These are phyloP conservation scores for Chloroceryle amazona DNA, from an alignment of 2,797 vertebrate genomes.

Conservation along the genomic window DNA sequence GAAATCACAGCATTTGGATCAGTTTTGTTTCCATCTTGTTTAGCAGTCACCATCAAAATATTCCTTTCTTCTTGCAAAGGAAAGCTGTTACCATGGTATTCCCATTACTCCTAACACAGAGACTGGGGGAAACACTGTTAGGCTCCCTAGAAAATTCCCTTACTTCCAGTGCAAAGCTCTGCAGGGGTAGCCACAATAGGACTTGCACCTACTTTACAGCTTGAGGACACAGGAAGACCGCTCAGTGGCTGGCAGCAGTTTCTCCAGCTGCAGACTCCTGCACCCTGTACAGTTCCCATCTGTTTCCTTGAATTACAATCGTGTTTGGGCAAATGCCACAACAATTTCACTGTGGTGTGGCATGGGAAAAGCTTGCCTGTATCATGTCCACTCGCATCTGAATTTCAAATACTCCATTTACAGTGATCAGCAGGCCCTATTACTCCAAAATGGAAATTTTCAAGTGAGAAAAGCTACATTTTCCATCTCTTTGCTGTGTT, in stretches of 20 bases:
- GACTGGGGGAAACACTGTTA: not conserved
- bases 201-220: not conserved
- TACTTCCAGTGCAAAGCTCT: not conserved
- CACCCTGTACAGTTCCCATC: not conserved
- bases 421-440: not conserved
- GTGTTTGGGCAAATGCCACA: not conserved
- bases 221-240: not conserved
- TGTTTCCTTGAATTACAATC: not conserved
- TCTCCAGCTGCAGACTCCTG: not conserved
- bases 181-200: not conserved
- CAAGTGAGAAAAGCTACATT: not conserved
- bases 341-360: not conserved
- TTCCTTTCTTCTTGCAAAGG: not conserved
- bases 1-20: not conserved
- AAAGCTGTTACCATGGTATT: constrained; percentile 54
- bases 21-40: constrained; percentile 20
- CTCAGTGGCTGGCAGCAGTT: not conserved
- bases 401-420: not conserved
- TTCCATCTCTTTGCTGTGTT: not conserved
- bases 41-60: constrained; percentile 17
- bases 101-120: not conserved
- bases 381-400: not conserved
- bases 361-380: not conserved
- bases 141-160: not conserved
- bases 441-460: not conserved